phyloP scores from a whole-genome alignment of 1,140 invertebrate species.

The Galendromus occidentalis region DNA sequence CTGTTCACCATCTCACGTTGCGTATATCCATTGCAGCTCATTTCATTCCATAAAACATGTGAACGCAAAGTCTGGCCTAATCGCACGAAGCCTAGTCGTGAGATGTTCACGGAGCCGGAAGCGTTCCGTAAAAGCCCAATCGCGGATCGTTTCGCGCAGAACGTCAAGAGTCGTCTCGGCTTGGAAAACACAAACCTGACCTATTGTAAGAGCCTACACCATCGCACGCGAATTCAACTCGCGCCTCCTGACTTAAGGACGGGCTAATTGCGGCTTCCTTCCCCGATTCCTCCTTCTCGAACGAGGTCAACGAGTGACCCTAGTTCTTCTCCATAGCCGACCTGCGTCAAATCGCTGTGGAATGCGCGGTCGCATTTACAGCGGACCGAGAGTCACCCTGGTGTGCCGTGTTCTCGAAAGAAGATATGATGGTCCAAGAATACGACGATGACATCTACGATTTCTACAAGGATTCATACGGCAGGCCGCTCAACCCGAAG shows the following conservation, averaged over 20 bases:
- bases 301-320: too few relatives aligned
- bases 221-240: too few relatives aligned
- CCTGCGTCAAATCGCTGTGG: neutral
- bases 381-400: neutral
- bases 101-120: neutral
- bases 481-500: neutral
- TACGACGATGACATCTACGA: conserved; percentile 6
- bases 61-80: neutral
- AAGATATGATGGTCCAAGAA: neutral
- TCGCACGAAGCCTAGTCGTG: neutral
- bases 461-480: conserved; percentile 4
- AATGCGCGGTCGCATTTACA: neutral
- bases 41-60: conserved; percentile 1
- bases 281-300: too few relatives aligned
- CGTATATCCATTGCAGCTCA: neutral
- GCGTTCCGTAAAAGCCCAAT: neutral
- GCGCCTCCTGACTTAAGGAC: too few relatives aligned
- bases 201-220: neutral
- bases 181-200: neutral
- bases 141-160: neutral
- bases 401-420: neutral
- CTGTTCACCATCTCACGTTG: neutral
- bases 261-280: too few relatives aligned
- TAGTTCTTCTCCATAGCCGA: neutral
- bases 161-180: neutral